phyloP scores from a whole-genome alignment of 2,888 invertebrate genomes.

The Chymomyza fuscimana region DNA sequence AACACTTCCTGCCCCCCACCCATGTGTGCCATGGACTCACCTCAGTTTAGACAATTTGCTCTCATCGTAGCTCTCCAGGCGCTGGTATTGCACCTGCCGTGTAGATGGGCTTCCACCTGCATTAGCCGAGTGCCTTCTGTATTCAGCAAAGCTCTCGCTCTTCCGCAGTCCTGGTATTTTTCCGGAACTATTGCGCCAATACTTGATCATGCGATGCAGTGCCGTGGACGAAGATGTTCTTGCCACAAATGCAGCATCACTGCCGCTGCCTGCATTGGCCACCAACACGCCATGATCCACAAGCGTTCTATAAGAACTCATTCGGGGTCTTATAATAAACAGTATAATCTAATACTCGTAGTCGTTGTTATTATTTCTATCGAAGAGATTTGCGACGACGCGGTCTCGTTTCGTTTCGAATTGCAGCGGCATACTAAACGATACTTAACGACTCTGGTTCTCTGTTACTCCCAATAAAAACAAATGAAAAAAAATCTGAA shows the following conservation, averaged over 20 bases:
- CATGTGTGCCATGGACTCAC: slow-evolving; percentile 45
- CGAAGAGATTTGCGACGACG: background rate
- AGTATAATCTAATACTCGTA: background rate
- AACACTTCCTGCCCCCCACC: background rate
- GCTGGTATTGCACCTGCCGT: slow-evolving; percentile 62
- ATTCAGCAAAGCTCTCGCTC: slow-evolving; percentile 73
- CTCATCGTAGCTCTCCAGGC: slow-evolving; percentile 74
- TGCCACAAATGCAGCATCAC: slow-evolving; percentile 10
- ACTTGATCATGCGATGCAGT: slow-evolving; percentile 71
- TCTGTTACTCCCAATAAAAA: background rate
- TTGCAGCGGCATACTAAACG: background rate
- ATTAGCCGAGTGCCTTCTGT: slow-evolving; percentile 54
- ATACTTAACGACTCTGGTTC: background rate
- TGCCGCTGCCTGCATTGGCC: slow-evolving; percentile 4
- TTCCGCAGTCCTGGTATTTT: slow-evolving; percentile 62
- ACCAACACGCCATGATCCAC: slow-evolving; percentile 38
- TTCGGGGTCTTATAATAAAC: slow-evolving; percentile 20
- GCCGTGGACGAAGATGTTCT: slow-evolving; percentile 45
- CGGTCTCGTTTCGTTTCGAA: background rate
- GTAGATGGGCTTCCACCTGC: background rate
- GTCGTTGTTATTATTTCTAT: background rate
- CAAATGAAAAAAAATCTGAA: background rate
- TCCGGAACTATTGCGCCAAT: slow-evolving; percentile 73
- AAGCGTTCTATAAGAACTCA: slow-evolving; percentile 67
- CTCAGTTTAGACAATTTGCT: slow-evolving; percentile 62